These are phyloP conservation scores for Zaprionus africanus DNA, from an alignment of 1,140 invertebrate species.

Conservation along the genomic window DNA sequence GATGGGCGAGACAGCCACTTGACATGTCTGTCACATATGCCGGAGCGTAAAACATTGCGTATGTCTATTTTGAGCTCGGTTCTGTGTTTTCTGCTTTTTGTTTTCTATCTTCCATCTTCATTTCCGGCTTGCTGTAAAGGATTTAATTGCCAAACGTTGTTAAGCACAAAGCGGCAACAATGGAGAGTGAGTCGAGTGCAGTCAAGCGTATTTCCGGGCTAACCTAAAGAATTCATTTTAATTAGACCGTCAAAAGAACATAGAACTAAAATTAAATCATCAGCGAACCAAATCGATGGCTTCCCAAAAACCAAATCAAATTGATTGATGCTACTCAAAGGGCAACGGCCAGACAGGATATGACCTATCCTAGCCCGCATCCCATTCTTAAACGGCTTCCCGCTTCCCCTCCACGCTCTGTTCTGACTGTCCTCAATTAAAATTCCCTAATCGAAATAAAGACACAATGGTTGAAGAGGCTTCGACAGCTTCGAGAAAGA, in stretches of 20 bases:
- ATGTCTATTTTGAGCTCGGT: not conserved
- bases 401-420: not conserved
- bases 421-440: constrained; percentile 29
- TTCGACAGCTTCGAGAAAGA: constrained; percentile 6
- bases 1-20: constrained; percentile 43
- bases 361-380: not conserved
- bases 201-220: constrained; percentile 38
- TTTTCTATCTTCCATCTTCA: constrained; percentile 37
- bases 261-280: constrained; percentile 50
- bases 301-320: constrained; percentile 27
- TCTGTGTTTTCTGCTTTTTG: constrained; percentile 22
- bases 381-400: not conserved
- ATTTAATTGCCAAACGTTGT: constrained; percentile 44
- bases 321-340: constrained; percentile 52
- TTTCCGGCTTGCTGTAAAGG: constrained; percentile 41
- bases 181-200: constrained; percentile 10
- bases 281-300: constrained; percentile 12
- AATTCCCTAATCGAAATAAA: constrained; percentile 34
- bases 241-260: constrained; percentile 36
- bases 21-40: constrained; percentile 60
- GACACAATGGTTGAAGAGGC: constrained; percentile 17
- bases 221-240: constrained; percentile 32
- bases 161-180: constrained; percentile 21
- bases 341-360: constrained; percentile 21
- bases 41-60: constrained; percentile 28